These are phyloP conservation scores for Eira barbara DNA, from an alignment of 2,113 vertebrate genomes.

Conservation along the genomic window DNA sequence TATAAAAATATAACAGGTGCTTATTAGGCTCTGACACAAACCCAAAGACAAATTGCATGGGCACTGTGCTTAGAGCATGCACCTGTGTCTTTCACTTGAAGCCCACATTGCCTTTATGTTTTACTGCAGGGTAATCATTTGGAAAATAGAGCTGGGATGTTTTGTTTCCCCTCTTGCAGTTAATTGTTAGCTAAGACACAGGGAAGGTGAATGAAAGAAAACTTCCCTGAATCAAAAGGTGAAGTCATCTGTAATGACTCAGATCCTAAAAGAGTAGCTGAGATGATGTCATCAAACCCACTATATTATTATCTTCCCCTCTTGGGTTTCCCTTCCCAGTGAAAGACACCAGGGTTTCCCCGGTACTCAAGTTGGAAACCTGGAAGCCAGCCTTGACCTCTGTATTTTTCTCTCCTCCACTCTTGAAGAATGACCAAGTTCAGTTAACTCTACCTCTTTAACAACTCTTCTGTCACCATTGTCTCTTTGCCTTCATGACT, in stretches of 20 bases:
- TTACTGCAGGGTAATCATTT: not conserved
- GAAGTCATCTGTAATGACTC: not conserved
- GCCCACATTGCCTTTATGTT: not conserved
- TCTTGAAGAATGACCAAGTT: not conserved
- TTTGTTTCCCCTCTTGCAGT: not conserved
- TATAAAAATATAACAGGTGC: not conserved
- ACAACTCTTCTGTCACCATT: not conserved
- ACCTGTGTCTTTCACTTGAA: not conserved
- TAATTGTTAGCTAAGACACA: not conserved
- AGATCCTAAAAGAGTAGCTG: not conserved
- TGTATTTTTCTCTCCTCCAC: not conserved
- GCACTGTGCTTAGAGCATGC: not conserved
- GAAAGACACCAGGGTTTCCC: not conserved
- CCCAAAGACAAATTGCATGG: not conserved
- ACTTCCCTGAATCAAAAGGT: not conserved
- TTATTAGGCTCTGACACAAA: not conserved
- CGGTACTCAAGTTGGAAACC: not conserved
- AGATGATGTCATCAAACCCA: not conserved
- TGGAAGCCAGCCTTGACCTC: not conserved
- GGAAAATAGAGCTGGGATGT: not conserved
- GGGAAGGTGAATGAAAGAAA: not conserved
- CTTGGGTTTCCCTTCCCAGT: not conserved
- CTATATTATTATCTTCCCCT: not conserved
- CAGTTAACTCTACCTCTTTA: not conserved
- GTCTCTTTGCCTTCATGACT: not conserved